These are phyloP conservation scores for Drosophila tanythrix DNA, from an alignment of 2,888 invertebrate genomes.

Conservation along the genomic window DNA sequence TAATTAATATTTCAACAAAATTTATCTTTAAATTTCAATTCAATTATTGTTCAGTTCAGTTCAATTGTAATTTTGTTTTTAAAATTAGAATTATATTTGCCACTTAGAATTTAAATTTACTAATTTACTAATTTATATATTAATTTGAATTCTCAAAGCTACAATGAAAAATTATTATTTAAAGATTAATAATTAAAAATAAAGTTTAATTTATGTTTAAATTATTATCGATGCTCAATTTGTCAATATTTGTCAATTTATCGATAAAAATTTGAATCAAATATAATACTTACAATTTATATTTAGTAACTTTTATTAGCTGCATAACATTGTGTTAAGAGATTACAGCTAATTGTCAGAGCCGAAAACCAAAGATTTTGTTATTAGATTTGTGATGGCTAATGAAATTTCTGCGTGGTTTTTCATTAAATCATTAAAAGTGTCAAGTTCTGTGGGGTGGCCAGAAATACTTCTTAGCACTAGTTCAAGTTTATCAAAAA, in stretches of 20 bases:
- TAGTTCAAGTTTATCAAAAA: slow-evolving; percentile 22
- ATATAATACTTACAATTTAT: background rate
- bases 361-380: background rate
- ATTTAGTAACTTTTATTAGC: no score
- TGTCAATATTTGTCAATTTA: no score
- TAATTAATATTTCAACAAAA: no score
- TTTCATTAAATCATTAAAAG: slow-evolving; percentile 65
- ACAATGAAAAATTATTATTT: background rate
- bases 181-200: background rate
- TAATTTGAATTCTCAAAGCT: background rate
- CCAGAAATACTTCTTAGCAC: slow-evolving; percentile 20
- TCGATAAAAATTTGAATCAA: background rate
- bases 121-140: no score
- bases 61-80: no score
- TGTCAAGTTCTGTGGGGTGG: slow-evolving; percentile 16
- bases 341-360: background rate
- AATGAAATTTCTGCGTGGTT: slow-evolving; percentile 52
- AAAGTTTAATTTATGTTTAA: background rate
- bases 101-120: no score
- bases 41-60: no score
- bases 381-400: slow-evolving; percentile 36
- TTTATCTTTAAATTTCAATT: no score
- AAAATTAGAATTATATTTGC: no score
- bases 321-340: background rate
- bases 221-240: background rate